Conservation (phyloP, 92 coral and sea anemone species). For the Porites cylindrica region DNA sequence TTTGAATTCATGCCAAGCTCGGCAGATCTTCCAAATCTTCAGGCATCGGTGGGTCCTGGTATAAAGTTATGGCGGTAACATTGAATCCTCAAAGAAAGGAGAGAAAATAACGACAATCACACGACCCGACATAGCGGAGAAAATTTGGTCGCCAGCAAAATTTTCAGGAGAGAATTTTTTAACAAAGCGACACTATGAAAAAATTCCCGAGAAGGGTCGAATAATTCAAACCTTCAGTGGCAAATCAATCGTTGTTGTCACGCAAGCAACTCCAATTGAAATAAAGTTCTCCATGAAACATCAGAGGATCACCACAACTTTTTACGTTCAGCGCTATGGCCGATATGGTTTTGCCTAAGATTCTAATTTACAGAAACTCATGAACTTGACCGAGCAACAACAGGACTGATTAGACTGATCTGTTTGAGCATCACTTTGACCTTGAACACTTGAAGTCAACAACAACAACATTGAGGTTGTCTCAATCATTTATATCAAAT, state of each 20-base stretch:
- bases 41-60: constrained; percentile 29
- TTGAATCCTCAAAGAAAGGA: background rate
- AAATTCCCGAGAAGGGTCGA: constrained; percentile 41
- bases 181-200: constrained; percentile 57
- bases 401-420: too few species aligned
- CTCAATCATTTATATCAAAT: too few species aligned
- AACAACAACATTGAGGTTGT: too few species aligned
- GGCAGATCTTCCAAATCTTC: constrained; percentile 37
- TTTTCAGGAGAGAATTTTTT: constrained; percentile 51
- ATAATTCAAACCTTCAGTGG: constrained; percentile 28
- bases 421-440: too few species aligned
- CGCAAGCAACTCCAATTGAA: constrained; percentile 34
- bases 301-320: constrained; percentile 14
- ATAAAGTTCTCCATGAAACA: constrained; percentile 42
- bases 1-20: constrained; percentile 22
- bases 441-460: too few species aligned
- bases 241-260: constrained; percentile 52
- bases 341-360: constrained; percentile 38
- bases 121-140: constrained; percentile 21
- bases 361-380: constrained; percentile 26
- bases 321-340: constrained; percentile 49
- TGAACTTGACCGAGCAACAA: constrained; percentile 3
- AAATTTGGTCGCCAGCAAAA: constrained; percentile 50
- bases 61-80: constrained; percentile 32
- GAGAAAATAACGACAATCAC: constrained; percentile 29